Evolutionary conservation across 2,113 vertebrate genomes (phyloP).

Genomic region (Platichthys stellatus): DNA sequence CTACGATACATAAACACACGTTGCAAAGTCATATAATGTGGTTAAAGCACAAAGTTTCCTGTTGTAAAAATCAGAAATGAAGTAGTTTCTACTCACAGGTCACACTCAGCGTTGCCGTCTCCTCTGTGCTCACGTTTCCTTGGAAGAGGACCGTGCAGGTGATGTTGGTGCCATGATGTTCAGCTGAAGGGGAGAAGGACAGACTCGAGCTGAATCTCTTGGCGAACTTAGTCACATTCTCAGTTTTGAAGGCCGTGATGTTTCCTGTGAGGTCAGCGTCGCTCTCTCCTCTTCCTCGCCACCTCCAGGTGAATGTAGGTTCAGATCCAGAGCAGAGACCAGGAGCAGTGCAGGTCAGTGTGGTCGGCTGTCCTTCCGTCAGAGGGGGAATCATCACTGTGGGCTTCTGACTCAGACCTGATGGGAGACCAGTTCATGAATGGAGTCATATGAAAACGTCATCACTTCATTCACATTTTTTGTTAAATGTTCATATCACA

Average conservation of each 20-base stretch:
- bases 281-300: constrained; percentile 18
- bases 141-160: constrained; percentile 56
- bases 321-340: no score
- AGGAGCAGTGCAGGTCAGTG: no score
- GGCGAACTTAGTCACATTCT: not conserved
- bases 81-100: constrained; percentile 2
- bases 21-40: not conserved
- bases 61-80: no score
- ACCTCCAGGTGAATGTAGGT: constrained; percentile 49
- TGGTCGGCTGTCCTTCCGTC: no score
- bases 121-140: not conserved
- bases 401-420: no score
- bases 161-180: constrained; percentile 30
- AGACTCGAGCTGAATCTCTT: constrained; percentile 33
- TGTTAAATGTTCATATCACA: no score
- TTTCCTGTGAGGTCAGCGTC: constrained; percentile 4
- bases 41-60: not conserved
- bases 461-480: not conserved
- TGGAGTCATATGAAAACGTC: not conserved
- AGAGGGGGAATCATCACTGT: no score
- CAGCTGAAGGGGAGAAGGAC: constrained; percentile 46
- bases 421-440: not conserved
- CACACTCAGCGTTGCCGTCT: constrained; percentile 32
- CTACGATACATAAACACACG: not conserved
- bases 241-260: not conserved